Evolutionary conservation across 2,797 vertebrate species (phyloP).

Genomic region (Urophycis tenuis): DNA sequence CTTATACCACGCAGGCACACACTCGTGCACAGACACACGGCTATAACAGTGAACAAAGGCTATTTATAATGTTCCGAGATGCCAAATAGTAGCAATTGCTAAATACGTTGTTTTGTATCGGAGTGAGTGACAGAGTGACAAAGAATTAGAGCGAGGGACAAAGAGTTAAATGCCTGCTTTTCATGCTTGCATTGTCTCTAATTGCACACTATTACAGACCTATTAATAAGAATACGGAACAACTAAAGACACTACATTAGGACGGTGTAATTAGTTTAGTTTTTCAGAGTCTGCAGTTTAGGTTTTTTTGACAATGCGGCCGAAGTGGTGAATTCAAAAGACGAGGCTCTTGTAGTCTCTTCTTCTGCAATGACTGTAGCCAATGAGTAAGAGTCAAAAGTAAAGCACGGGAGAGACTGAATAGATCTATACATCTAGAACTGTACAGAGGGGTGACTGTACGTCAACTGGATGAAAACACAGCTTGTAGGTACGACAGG

Average conservation of each 20-base stretch:
- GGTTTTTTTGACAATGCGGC: not conserved
- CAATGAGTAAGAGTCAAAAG: no score
- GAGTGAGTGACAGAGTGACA: not conserved
- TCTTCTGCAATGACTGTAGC: no score
- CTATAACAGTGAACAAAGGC: constrained; percentile 27
- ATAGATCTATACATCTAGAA: not conserved
- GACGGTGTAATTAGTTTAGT: not conserved
- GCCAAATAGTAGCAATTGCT: constrained; percentile 20
- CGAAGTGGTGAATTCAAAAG: constrained; percentile 18
- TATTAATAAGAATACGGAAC: not conserved
- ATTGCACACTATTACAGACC: not conserved
- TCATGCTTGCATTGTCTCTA: not conserved
- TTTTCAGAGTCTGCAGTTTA: not conserved
- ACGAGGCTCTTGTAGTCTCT: constrained; percentile 21
- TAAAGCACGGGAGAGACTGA: not conserved
- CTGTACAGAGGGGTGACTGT: not conserved
- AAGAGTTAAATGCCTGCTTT: not conserved
- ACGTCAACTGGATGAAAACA: not conserved
- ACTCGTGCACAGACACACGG: no score
- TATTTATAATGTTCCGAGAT: constrained; percentile 23
- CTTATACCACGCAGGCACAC: constrained; percentile 14
- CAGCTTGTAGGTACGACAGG: not conserved
- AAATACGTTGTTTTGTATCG: not conserved
- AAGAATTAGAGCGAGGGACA: not conserved
- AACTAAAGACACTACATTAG: not conserved